Evolutionary conservation across 2,797 vertebrate species (phyloP), one percentile per base, ranked within the genome.

Genomic region (Sciaenops ocellatus): DNA sequence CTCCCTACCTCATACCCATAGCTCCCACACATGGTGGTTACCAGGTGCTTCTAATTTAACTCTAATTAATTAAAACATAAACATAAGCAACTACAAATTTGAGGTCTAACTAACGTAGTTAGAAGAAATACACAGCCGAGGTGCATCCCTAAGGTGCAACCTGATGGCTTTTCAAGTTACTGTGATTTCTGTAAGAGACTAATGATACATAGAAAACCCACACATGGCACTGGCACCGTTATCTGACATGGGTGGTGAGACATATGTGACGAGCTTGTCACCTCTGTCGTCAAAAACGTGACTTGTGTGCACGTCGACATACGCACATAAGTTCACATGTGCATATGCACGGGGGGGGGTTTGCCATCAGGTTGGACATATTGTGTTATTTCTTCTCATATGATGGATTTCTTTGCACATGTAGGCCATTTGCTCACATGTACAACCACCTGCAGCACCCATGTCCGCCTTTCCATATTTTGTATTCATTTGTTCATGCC

Each of bases 401-500:
- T 62, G 60, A 51, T 54, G 15, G 3, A 61, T 73, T 57, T 73
- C 15, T 8, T 69, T 9, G 24, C 61, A 44, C 65, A 50, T 50
- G 9, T 34, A 8, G 3, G 20, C 48, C 66, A 66, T 26, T 52
- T 64, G 55, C n/a, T 38, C 42, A 50, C 26, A 26, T 9, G 38
- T 50, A 34, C 24, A 60, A 51, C 47, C 69, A 82, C 79, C 62
- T 68, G 42, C 62, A 65, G 47, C 50, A 18, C 2, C 18, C 47
- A 17, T 18, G 24, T 30, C 62, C 16, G 0, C n/a, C 10, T 2
- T 20, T 48, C 18, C 34, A 26, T 50, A 30, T 63, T 56, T 55
- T 70, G 54, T 68, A 74, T 74, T 81, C 17, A 78, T 67, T 47
- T 71, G 52, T 82, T 82, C 67, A 65, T 72, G 65, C 13, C 67